Evolutionary conservation across 2,113 vertebrate species (phyloP), one percentile per base, ranked within the genome.

Genomic region (Baryphthengus martii): DNA sequence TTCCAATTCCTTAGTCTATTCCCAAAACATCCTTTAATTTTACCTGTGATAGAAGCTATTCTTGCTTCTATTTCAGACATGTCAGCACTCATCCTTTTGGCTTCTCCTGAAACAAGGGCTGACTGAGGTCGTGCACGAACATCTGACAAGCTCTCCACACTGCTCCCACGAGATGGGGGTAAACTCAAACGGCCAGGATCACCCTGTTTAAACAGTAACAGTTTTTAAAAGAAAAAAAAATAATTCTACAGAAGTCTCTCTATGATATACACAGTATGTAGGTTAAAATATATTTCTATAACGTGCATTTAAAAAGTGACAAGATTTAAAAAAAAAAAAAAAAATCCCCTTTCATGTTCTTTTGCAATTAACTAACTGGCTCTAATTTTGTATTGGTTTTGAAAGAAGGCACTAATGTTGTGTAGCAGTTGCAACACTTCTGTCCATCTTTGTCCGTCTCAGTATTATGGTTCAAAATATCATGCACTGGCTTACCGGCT

Each of bases 31-130:
- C 7, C 39, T 84, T 84, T 85, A 70, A 86, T 85, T 95, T 98
- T 99, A 99, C 99, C 99, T 99, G 99, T 66, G 53, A 98, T 98
- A 20, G 98, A 98, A 40, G 98, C 96, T 89, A 99, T 98, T 95
- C 99, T 99, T 89, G 98, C 98, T 96, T 99, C 99, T 96, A 99
- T 98, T 98, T 99, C 99, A 35, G 99, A 99, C 97, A 99, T 98
- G 97, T 99, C 99, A 28, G 99, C 98, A 66, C 99, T 99, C 99
- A 99, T 99, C 96, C 99, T 98, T 96, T 99, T 99, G 97, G 97
- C 98, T 89, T 99, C 99, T 21, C 98, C 98, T 1, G 98, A 97
- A 19, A 98, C 93, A 79, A 97, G 93, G 70, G 98, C 97, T 96
- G 98, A 98, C 37, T 98, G 98, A 11, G 98, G 97, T 81, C 98